Evolutionary conservation across 2,888 invertebrate species (phyloP), one percentile per base, ranked within the genome.

Genomic region (Pachliopta kotzebuea): DNA sequence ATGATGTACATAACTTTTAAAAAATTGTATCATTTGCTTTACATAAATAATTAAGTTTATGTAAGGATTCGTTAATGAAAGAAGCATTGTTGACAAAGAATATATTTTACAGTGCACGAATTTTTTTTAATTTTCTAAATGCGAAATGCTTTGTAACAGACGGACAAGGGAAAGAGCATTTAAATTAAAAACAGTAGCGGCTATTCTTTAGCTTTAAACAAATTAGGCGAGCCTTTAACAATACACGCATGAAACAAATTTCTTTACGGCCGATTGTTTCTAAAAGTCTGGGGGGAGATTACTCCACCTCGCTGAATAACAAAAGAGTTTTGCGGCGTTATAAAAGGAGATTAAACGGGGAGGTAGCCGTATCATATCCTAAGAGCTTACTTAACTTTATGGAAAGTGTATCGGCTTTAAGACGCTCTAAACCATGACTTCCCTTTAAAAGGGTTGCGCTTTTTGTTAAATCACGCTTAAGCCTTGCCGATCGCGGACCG

Each of bases 311-410:
- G 81, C 79, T 82, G 83, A 81, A 81, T 84, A 86, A 87, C 88
- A 88, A 90, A 86, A 84, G 85, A 81, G 78, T 78, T 75, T 77
- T 80, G 88, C 88, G 88, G 87, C 78, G 69, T 79, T 80, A 83
- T 83, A 83, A 88, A 88, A 85, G 86, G 73, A 85, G 89, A 89
- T 90, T 89, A 85, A 81, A 76, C 73, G 80, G 82, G 81, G 76
- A 85, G 86, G 88, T 84, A 88, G 86, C 84, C 81, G 83, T 86
- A 88, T 90, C 90, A 88, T 86, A 81, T 76, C 76, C 80, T 87
- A 84, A 87, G 84, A 88, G 90, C 85, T 83, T 86, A 86, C 86
- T 89, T 86, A 86, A 87, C 84, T 86, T 88, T 87, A 88, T 87
- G 83, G 88, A 86, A 86, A 88, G 84, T 85, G 85, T 85, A 83